Conservation (phyloP, 2,888 invertebrate genomes). For the Matsumyia berberina region DNA sequence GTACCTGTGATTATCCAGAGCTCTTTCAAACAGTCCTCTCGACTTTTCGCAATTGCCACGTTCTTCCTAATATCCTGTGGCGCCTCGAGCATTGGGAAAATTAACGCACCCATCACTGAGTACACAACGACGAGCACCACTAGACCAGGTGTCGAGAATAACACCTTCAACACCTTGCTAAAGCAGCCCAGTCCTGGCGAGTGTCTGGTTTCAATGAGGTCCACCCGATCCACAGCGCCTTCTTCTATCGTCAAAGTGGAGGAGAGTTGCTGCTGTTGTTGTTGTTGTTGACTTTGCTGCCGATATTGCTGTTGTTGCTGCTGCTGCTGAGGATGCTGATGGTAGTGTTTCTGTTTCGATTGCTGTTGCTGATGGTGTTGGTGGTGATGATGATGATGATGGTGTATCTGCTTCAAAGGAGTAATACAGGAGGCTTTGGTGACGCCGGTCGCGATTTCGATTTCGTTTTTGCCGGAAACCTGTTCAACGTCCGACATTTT, state of each 20-base stretch:
- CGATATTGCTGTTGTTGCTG: constrained; percentile 61
- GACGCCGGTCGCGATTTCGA: constrained; percentile 77
- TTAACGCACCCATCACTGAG: constrained; percentile 89
- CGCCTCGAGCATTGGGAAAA: constrained; percentile 91
- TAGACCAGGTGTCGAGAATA: constrained; percentile 86
- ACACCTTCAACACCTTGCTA: constrained; percentile 80
- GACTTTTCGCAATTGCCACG: constrained; percentile 87
- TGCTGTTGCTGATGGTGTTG: constrained; percentile 60
- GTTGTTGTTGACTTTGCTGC: constrained; percentile 38
- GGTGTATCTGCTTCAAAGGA: constrained; percentile 72
- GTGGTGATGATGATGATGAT: constrained; percentile 45
- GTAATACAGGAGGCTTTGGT: constrained; percentile 72
- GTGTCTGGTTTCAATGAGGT: constrained; percentile 62
- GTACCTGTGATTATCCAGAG: constrained; percentile 93
- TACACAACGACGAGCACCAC: constrained; percentile 90
- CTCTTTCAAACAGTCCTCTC: constrained; percentile 89
- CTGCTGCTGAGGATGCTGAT: constrained; percentile 22
- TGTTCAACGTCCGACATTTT: constrained; percentile 85
- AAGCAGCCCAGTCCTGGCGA: constrained; percentile 77
- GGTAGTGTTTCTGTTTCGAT: constrained; percentile 32
- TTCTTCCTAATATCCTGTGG: constrained; percentile 87
- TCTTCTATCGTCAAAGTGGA: constrained; percentile 65
- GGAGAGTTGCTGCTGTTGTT: constrained; percentile 54
- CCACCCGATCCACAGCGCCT: constrained; percentile 48
- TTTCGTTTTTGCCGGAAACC: constrained; percentile 81